Conservation (phyloP, 2,888 invertebrate species). For the Melanargia galathea region DNA sequence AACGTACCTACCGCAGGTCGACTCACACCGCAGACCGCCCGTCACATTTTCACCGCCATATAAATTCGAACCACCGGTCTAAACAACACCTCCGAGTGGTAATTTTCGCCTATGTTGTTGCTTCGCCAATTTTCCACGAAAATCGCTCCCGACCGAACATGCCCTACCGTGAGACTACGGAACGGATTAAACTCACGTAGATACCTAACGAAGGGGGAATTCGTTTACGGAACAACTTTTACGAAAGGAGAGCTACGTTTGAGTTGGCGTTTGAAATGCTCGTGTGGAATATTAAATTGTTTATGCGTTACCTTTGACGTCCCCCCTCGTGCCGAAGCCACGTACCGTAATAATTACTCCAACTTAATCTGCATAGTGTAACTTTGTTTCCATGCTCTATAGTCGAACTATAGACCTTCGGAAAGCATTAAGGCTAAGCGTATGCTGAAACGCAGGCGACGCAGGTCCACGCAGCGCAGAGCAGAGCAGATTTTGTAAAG, state of each 20-base stretch:
- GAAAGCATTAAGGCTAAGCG: conserved; percentile 50
- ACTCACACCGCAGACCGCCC: conserved; percentile 53
- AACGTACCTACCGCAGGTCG: conserved; percentile 42
- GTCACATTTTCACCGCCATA: conserved; percentile 64
- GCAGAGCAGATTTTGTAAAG: too few relatives aligned
- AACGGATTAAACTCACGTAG: conserved; percentile 81
- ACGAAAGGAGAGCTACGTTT: conserved; percentile 75
- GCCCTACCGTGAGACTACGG: conserved; percentile 55
- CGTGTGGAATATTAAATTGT: conserved; percentile 81
- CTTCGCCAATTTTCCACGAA: conserved; percentile 75
- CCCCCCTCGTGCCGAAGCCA: conserved; percentile 60
- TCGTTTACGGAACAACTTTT: conserved; percentile 78
- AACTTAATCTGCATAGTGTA: conserved; percentile 66
- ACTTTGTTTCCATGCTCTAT: conserved; percentile 56
- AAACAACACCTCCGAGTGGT: conserved; percentile 75
- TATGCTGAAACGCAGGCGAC: too few relatives aligned
- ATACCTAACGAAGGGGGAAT: conserved; percentile 79
- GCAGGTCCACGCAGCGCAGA: too few relatives aligned
- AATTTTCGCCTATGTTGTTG: conserved; percentile 78
- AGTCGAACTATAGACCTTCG: conserved; percentile 39
- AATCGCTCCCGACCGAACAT: conserved; percentile 67
- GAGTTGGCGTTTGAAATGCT: conserved; percentile 78
- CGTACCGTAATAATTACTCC: conserved; percentile 72
- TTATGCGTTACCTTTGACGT: conserved; percentile 78
- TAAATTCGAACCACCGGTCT: conserved; percentile 64